Evolutionary conservation across 1,140 invertebrate species (phyloP).

Genomic region (Orchestia grillus): DNA sequence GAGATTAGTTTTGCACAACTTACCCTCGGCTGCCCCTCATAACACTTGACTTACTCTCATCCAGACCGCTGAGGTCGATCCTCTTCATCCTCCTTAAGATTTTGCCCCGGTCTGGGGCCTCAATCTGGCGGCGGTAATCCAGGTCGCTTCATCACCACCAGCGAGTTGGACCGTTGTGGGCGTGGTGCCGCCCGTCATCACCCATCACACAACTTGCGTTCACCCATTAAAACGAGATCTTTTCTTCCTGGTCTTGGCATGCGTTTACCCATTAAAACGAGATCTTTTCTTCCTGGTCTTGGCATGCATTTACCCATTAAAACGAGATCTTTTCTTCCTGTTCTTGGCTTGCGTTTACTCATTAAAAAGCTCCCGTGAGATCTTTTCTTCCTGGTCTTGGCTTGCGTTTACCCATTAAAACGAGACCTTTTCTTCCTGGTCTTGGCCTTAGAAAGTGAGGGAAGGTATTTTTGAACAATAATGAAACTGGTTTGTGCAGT

Average conservation of each 20-base stretch:
- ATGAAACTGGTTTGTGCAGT: neutral
- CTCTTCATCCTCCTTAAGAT: conserved; percentile 37
- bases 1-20: neutral
- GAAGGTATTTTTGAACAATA: neutral
- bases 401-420: no score
- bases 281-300: no score
- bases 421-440: neutral
- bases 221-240: neutral
- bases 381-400: no score
- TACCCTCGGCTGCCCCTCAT: neutral
- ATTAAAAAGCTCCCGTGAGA: no score
- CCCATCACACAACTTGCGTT: neutral
- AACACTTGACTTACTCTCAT: conserved; percentile 28
- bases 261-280: no score
- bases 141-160: neutral
- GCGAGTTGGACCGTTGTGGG: neutral
- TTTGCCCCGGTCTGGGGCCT: neutral
- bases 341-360: no score
- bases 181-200: conserved; percentile 20
- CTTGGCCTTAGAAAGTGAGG: neutral
- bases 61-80: neutral
- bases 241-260: no score
- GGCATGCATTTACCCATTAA: no score
- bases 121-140: conserved; percentile 46
- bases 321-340: no score